Evolutionary conservation across 2,888 invertebrate genomes (phyloP), one percentile per base, ranked within the genome.

Genomic region (Torymus aiolomorphi): DNA sequence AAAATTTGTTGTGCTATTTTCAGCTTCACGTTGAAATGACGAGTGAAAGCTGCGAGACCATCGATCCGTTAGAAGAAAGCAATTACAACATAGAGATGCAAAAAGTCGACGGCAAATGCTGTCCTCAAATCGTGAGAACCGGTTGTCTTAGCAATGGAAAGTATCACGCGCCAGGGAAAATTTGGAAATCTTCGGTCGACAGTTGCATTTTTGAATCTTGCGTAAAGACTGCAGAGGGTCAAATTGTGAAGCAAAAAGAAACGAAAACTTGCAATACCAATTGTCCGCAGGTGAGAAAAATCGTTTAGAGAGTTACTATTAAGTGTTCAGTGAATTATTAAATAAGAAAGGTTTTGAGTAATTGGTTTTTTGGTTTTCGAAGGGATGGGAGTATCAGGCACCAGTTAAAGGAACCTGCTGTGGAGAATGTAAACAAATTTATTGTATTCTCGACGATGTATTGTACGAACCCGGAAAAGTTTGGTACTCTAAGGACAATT

Each of bases 401-500:
- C 83, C 88, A 11, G 66, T 83, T 8, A 62, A 81, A 20, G 87
- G 86, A 20, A 87, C 87, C 18, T 95, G 95, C 88, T 95, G 95
- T 84, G 95, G 95, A 0, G 91, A 90, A 62, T 95, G 95, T 83
- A 90, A 91, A 56, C 94, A 93, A 87, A 90, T 90, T 0, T 91
- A 91, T 24, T 95, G 95, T 77, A 87, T 93, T 0, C 88, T 92
- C 2, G 92, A 91, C 0, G 92, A 92, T 0, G 86, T 89, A 0
- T 83, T 93, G 0, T 91, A 92, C 65, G 84, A 90, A 31, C 91
- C 93, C 0, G 93, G 93, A n/a, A 89, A 91, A 0, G 91, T 88
- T 0, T 95, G 95, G 95, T 87, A 89, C 10, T 94, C 94, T 0
- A 82, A 87, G 0, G 94, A 95, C 87, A 94, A 94, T 86, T 95